Evolutionary conservation across 1,140 invertebrate species (phyloP), one percentile per base, ranked within the genome.

Genomic region (Tribolium castaneum): DNA sequence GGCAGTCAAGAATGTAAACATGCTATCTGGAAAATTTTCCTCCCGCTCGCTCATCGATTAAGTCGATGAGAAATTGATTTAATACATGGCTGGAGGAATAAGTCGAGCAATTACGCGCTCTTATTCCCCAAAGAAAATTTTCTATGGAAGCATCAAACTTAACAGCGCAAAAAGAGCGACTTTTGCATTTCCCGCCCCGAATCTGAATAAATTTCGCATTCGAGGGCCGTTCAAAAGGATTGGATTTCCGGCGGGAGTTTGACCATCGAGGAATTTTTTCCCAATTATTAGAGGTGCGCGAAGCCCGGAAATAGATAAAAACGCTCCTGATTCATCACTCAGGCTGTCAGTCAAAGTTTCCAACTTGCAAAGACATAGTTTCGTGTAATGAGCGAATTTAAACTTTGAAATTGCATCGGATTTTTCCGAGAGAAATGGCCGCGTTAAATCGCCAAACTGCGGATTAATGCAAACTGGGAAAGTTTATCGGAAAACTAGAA

Each of bases 301-400:
- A 35, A 66, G 10, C 49, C 35, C 62, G 62, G 66, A 77, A 77
- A 77, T 22, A 54, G 76, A 71, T 77, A 77, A 71, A 77, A 77
- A 77, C 66, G 39, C 49, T 70, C 45, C 62, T 72, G 70, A 77
- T 77, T 77, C 76, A 77, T 77, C 76, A 77, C 76, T 77, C 76
- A 54, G 35, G 76, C 50, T 66, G 76, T 72, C 76, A 77, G 25
- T 52, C 45, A 13, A 19, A 77, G 50, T 77, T 77, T 70, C 13
- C 14, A 77, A 71, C 66, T 77, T 72, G 9, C 19, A 10, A 13
- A 13, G 49, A 77, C 62, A 72, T 70, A 71, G 39, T 72, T 77
- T 35, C 70, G 14, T n/a, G 51, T 71, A 72, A 77, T 72, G 66
- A 77, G 54, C 30, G 76, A 72, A 34, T 77, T 52, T 70, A 77